These are phyloP conservation scores for Dicrostonyx torquatus DNA, from an alignment of 2,797 vertebrate genomes.

Conservation along the genomic window DNA sequence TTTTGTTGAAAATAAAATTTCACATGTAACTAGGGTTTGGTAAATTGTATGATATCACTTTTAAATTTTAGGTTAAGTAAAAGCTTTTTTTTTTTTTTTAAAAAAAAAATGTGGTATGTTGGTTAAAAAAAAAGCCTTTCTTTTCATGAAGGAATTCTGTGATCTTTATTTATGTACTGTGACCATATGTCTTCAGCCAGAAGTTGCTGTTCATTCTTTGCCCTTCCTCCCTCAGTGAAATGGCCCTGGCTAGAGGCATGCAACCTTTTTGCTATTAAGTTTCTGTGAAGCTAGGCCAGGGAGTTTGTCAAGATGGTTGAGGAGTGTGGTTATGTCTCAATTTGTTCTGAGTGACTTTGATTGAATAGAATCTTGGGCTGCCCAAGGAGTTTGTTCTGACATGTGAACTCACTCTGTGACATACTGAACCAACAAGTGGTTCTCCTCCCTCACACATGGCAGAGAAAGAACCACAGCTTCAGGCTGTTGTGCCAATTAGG, in stretches of 20 bases:
- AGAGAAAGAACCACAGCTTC: neutral
- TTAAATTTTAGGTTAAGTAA: slow-evolving; percentile 58
- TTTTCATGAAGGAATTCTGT: slow-evolving; percentile 63
- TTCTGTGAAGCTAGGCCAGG: slow-evolving; percentile 76
- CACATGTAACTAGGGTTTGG: slow-evolving; percentile 8
- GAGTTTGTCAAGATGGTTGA: slow-evolving; percentile 69
- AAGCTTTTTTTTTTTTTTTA: slow-evolving; percentile 61
- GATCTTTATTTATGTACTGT: slow-evolving; percentile 73
- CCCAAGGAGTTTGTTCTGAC: slow-evolving; percentile 60
- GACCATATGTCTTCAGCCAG: slow-evolving; percentile 74
- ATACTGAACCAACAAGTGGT: neutral
- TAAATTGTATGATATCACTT: slow-evolving; percentile 11
- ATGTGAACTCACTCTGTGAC: neutral
- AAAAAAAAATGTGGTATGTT: slow-evolving; percentile 60
- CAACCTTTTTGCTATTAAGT: slow-evolving; percentile 71
- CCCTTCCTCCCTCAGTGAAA: slow-evolving; percentile 44
- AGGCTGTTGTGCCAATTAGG: neutral
- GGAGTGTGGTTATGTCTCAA: slow-evolving; percentile 70
- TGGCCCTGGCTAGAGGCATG: slow-evolving; percentile 64
- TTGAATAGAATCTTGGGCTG: slow-evolving; percentile 68
- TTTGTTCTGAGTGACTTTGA: slow-evolving; percentile 72
- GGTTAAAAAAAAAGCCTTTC: neutral
- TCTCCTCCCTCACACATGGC: neutral
- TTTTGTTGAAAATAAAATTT: slow-evolving; percentile 58
- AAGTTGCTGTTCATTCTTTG: slow-evolving; percentile 60